Evolutionary conservation across 2,888 invertebrate genomes (phyloP).

Genomic region (Xanthorhoe spadicearia): DNA sequence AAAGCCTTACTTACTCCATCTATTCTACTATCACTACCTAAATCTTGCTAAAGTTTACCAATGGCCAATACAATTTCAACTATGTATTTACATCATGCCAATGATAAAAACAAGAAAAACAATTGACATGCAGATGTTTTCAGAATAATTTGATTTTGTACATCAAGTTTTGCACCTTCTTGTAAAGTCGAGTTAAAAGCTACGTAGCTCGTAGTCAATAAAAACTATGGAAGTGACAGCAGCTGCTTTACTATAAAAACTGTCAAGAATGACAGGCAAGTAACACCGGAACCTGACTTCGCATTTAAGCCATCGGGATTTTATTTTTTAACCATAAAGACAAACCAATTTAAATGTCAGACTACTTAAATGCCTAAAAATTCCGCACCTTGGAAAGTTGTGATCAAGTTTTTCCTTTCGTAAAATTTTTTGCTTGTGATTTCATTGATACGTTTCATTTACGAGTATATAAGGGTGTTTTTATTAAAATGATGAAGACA

Average conservation of each 20-base stretch:
- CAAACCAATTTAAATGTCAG: not conserved
- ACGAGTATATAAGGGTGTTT: no score
- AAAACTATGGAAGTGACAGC: constrained; percentile 36
- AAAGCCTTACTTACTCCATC: no score
- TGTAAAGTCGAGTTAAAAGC: constrained; percentile 9
- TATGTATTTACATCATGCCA: no score
- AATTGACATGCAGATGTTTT: not conserved
- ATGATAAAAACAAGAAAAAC: not conserved
- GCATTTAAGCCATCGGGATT: constrained; percentile 26
- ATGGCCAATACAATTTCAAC: no score
- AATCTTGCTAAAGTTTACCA: no score
- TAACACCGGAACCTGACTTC: constrained; percentile 31
- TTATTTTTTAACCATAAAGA: constrained; percentile 6
- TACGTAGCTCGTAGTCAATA: constrained; percentile 10
- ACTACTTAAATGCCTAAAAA: no score
- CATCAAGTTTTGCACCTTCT: constrained; percentile 9
- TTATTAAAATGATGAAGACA: no score
- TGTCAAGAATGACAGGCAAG: constrained; percentile 39
- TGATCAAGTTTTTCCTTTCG: no score
- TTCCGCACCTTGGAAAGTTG: no score
- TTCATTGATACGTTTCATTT: no score
- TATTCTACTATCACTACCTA: no score
- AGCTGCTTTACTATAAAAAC: constrained; percentile 42
- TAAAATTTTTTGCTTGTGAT: no score
- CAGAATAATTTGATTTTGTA: constrained; percentile 1